phyloP scores from a whole-genome alignment of 2,888 invertebrate genomes.

The Hydriomena furcata region DNA sequence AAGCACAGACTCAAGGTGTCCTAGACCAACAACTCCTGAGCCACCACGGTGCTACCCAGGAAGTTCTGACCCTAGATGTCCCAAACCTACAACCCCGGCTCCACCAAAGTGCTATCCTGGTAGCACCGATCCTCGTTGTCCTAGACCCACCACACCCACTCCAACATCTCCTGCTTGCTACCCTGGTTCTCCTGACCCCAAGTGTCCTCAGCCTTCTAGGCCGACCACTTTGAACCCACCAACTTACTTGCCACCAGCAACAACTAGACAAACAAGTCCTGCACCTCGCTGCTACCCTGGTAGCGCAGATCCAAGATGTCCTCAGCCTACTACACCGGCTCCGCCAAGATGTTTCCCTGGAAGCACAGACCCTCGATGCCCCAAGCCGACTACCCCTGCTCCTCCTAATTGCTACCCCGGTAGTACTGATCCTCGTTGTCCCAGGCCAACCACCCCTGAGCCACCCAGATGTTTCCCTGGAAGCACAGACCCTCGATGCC shows the following conservation, averaged over 20 bases:
- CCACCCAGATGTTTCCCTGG: slow-evolving; percentile 45
- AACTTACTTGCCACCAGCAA: too few species aligned
- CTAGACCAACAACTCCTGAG: slow-evolving; percentile 6
- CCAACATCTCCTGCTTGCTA: slow-evolving; percentile 48
- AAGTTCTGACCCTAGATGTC: too few species aligned
- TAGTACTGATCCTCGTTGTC: slow-evolving; percentile 48
- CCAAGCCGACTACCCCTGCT: slow-evolving; percentile 43
- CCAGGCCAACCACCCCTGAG: slow-evolving; percentile 44
- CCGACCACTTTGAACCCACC: too few species aligned
- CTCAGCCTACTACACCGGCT: slow-evolving; percentile 40
- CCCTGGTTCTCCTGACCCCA: too few species aligned
- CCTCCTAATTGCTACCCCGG: slow-evolving; percentile 52
- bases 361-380: slow-evolving; percentile 55
- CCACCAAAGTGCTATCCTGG: slow-evolving; percentile 47
- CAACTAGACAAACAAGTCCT: too few species aligned
- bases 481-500: slow-evolving; percentile 55
- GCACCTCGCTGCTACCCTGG: too few species aligned
- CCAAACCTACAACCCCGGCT: too few species aligned
- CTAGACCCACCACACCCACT: too few species aligned
- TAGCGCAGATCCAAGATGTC: background rate
- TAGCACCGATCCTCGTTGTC: slow-evolving; percentile 42
- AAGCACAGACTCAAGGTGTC: slow-evolving; percentile 50
- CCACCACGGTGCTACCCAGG: slow-evolving; percentile 42
- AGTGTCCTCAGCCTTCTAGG: too few species aligned
- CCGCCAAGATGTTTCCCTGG: slow-evolving; percentile 41